A percentile compares a stretch with the other conserved stretches of the same genome.
Conservation (phyloP, 2,888 invertebrate species). For the Drosophila formosana region DNA sequence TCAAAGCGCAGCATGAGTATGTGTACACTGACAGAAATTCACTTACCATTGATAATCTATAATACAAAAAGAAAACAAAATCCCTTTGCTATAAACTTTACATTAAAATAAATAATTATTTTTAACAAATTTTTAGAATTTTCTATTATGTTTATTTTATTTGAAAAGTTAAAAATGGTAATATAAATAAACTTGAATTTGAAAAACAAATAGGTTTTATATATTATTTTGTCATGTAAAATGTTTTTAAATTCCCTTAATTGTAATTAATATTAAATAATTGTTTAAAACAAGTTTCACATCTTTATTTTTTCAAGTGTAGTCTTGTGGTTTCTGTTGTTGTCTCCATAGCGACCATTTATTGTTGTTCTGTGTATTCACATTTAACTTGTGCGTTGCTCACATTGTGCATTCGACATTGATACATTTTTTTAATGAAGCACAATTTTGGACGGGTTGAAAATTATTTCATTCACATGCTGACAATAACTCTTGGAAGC, state of each 20-base stretch:
- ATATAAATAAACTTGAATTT: too few species aligned
- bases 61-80: too few species aligned
- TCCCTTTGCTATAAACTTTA: too few species aligned
- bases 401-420: slow-evolving; percentile 31
- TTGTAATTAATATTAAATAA: too few species aligned
- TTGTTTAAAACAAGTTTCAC: too few species aligned
- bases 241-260: too few species aligned
- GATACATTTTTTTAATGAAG: slow-evolving; percentile 49
- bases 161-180: too few species aligned
- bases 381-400: slow-evolving; percentile 15
- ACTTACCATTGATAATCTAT: not conserved
- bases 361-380: slow-evolving; percentile 5
- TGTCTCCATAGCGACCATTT: not conserved
- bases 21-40: slow-evolving; percentile 10
- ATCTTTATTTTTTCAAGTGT: slow-evolving; percentile 3
- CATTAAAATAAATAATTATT: too few species aligned
- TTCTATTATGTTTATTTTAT: too few species aligned
- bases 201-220: too few species aligned
- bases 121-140: too few species aligned
- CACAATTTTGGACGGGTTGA: slow-evolving; percentile 6
- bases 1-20: slow-evolving; percentile 15
- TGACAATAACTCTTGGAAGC: not conserved
- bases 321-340: not conserved
- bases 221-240: too few species aligned
- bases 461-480: not conserved